Evolutionary conservation across 1,140 invertebrate species (phyloP).

Genomic region (Helicoverpa armigera): DNA sequence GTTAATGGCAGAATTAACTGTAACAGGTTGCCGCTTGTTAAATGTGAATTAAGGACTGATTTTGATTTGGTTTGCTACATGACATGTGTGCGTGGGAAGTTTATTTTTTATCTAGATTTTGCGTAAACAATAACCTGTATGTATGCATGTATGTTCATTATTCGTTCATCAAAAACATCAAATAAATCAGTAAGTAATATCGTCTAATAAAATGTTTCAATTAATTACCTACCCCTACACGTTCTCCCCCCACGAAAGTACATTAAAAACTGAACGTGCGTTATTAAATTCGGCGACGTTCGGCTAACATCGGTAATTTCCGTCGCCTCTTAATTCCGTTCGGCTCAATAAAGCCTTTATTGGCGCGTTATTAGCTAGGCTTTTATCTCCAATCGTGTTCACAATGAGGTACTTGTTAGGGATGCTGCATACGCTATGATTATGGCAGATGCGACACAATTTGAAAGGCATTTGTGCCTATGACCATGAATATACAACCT

Average conservation of each 20-base stretch:
- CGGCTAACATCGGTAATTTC: slow-evolving; percentile 54
- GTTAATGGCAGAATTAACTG: slow-evolving; percentile 33
- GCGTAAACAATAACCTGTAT: too few relatives aligned
- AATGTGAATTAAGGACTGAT: slow-evolving; percentile 29
- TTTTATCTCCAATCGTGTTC: slow-evolving; percentile 62
- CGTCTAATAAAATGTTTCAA: slow-evolving; percentile 49
- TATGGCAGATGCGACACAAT: slow-evolving; percentile 17
- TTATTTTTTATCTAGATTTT: not conserved
- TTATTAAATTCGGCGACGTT: slow-evolving; percentile 55
- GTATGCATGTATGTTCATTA: not conserved
- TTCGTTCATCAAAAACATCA: not conserved
- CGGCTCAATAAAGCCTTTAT: slow-evolving; percentile 64
- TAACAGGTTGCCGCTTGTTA: slow-evolving; percentile 33
- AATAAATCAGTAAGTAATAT: slow-evolving; percentile 45
- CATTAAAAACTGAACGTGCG: slow-evolving; percentile 50
- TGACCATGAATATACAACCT: not conserved
- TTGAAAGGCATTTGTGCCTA: not conserved
- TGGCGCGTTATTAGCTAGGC: slow-evolving; percentile 62
- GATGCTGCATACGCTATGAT: slow-evolving; percentile 14
- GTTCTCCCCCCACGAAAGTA: slow-evolving; percentile 28
- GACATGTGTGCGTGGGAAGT: not conserved
- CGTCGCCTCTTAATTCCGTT: slow-evolving; percentile 53
- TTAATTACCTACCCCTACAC: slow-evolving; percentile 41
- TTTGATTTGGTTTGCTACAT: not conserved
- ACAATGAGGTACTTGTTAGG: slow-evolving; percentile 43